phyloP scores from a whole-genome alignment of 2,113 vertebrate species.

The Paedocypris sp. region DNA sequence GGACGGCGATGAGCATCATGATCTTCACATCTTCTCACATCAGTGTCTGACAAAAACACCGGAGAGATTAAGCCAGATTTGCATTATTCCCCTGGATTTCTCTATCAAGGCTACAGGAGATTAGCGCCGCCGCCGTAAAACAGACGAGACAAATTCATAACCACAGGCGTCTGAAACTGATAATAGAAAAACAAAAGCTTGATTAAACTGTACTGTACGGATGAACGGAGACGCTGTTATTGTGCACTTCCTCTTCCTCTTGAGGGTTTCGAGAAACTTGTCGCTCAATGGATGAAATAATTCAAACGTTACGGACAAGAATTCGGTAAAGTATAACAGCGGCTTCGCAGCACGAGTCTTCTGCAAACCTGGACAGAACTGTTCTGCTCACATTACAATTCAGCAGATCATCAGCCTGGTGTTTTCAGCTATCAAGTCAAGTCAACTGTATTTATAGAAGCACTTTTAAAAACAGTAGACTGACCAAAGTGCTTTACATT shows the following conservation, averaged over 20 bases:
- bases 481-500: no score
- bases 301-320: background rate
- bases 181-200: slow-evolving; percentile 42
- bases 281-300: slow-evolving; percentile 24
- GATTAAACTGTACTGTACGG: slow-evolving; percentile 49
- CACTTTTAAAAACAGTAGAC: no score
- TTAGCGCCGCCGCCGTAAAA: slow-evolving; percentile 49
- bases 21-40: slow-evolving; percentile 30
- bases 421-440: no score
- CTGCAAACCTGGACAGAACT: no score
- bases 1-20: slow-evolving; percentile 33
- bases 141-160: slow-evolving; percentile 49
- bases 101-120: slow-evolving; percentile 49
- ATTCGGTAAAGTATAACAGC: no score
- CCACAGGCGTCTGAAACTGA: slow-evolving; percentile 14
- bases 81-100: slow-evolving; percentile 53
- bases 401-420: no score
- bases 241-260: slow-evolving; percentile 18
- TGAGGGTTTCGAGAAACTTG: slow-evolving; percentile 17
- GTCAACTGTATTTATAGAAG: no score
- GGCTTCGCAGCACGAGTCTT: no score
- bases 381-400: no score
- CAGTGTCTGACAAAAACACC: slow-evolving; percentile 27
- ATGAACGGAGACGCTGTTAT: slow-evolving; percentile 41
- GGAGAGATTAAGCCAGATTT: slow-evolving; percentile 50